Conservation (phyloP, 2,797 vertebrate species). For the Oreortyx pictus region DNA sequence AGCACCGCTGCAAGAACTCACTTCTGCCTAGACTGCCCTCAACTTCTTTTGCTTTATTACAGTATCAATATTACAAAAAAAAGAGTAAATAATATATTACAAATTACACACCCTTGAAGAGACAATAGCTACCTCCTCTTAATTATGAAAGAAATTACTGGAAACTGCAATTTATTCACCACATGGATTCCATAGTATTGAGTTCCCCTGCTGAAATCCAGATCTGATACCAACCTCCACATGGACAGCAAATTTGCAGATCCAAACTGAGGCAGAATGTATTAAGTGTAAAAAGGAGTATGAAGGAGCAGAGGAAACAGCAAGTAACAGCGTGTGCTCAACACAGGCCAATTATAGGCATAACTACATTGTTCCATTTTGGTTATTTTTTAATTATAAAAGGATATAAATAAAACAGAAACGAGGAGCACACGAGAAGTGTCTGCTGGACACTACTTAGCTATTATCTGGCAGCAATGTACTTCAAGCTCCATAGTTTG, state of each 20-base stretch:
- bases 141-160: background rate
- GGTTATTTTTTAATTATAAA: background rate
- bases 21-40: rapidly evolving
- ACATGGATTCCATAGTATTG: rapidly evolving
- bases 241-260: background rate
- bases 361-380: background rate
- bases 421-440: background rate
- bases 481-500: background rate
- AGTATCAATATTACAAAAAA: background rate
- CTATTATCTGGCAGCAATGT: background rate
- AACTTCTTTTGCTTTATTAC: rapidly evolving
- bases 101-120: background rate
- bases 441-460: background rate
- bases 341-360: background rate
- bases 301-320: background rate
- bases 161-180: background rate
- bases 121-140: background rate
- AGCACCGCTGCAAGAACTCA: background rate
- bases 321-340: background rate
- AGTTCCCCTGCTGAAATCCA: background rate
- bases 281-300: background rate
- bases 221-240: background rate
- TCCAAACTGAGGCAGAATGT: background rate
- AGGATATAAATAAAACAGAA: background rate
- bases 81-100: background rate